Base-by-base conservation (phyloP, 2,113 vertebrate genomes). In the Pseudorasbora parva region DNA sequence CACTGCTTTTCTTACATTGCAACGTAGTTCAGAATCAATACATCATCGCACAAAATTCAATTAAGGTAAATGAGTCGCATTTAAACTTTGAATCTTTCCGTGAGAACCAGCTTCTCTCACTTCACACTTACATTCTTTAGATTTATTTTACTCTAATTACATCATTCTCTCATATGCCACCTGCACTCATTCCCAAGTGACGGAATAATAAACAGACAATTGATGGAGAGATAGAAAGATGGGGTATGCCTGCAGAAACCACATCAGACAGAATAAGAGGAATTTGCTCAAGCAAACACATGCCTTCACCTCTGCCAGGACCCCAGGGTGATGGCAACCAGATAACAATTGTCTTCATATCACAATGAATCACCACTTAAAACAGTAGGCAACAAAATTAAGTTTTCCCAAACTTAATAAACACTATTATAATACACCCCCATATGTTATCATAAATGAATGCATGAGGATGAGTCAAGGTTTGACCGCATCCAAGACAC, bases 101-200 rank as follows among this genome's bases (percentile, higher is more conserved):
- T 57, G 74, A n/a, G 27, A 77, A 56, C 37, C 37, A 71, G 21
- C 21, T 23, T 37, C 51, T 54, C 25, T 56, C 5, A n/a, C 27
- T 75, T 75, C 8, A 27, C 25, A 21, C 2, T 21, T 54, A 5
- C 72, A 51, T 74, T 74, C 27, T 12, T 2, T 37, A 23, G 21
- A 47, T 72, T 72, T 72, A 45, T 45, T 68, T 71, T 45, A 45
- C 33, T 68, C 33, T n/a, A 69, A 43, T 69, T 69, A 33, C 62
- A n/a, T 15, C 33, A n/a, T 6, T n/a, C 10, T 43, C 10, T 69
- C 33, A 41, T 43, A 43, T 12, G 17, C 33, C 47, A 75, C 12
- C 17, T 76, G 51, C 51, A 21, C 17, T 57, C 51, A 23, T 49
- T 49, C 43, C 11, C 21, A 19, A 57, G 72, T 49, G 69, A 73